Base-by-base conservation (phyloP, 2,113 vertebrate species). In the Silurus glanis region DNA sequence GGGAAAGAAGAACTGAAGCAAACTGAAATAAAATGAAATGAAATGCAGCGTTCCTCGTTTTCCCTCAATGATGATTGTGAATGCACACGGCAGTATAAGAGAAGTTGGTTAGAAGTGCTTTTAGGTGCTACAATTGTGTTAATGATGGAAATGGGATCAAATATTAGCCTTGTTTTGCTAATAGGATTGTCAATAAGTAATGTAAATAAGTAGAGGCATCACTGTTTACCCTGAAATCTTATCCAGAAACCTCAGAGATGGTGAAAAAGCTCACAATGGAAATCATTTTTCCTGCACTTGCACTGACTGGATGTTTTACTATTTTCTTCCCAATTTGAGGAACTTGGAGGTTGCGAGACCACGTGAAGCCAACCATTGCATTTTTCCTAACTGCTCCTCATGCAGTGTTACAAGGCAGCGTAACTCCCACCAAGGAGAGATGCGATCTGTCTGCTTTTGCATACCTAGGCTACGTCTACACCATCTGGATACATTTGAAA, bases 1-100 rank as follows among this genome's bases (percentile, higher is more conserved):
- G 85, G 37, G 74, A 67, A 67, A 80, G 53, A 2, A 56, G 84
- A 61, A 78, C 74, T 37, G 59, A 53, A 62, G 72, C 23, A 10
- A 12, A 37, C 28, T 45, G 25, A 47, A 61, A 19, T 10, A 58
- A 61, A 61, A 47, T 47, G 78, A 61, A 61, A 61, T 47, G 56
- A 47, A 80, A 58, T 58, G 1, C 56, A 23, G 19, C 78, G 1
- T 61, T 84, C 37, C 71, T 75, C 45, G 9, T 84, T 49, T n/a
- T 7, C 51, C 56, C 51, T 80, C 37, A 45, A 1, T 23, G 78
- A 80, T 61, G 78, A 28, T 59, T 55, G 61, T 61, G 9, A 61
- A 61, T 80, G 17, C 17, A 37, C 78, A 12, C 78, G 45, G 56
- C 16, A 61, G 28, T n/a, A 25, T 76, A 8, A 16, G 55, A 9